Evolutionary conservation across 2,797 vertebrate genomes (phyloP), one percentile per base, ranked within the genome.

Genomic region (Falco peregrinus): DNA sequence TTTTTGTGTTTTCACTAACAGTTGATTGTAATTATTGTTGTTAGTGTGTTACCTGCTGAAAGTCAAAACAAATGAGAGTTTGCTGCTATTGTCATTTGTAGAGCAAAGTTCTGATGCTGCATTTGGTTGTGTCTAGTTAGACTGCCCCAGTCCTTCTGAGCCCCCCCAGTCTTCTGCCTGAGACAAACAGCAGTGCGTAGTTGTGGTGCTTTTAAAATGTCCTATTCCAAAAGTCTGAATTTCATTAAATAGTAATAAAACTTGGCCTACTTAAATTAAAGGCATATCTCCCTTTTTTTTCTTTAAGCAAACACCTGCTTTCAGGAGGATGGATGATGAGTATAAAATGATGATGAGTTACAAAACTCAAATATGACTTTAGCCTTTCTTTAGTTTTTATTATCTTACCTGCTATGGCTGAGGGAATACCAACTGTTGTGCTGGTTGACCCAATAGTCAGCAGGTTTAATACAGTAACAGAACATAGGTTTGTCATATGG

Each of bases 261-360:
- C 5, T 80, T 95, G 88, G 54, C 93, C 95, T 95, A 80, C 80
- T 95, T 95, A 91, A 85, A 84, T 97, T 92, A 90, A 92, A 94
- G 84, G 70, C 79, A 18, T 45, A 65, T 84, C 53, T 96, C 57
- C 56, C 93, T 37, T 93, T 21, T 21, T 81, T 89, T 71, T 70
- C 56, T 93, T 82, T 39, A 59, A 91, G 85, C 67, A 93, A 89
- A 31, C 33, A 57, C 90, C 76, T 82, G 67, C 76, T 87, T 84
- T 84, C 21, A n/a, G 48, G 57, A 71, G 53, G 25, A 48, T 67
- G 22, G 24, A 61, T 81, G 82, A 65, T 57, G 68, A 87, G 45
- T 59, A 24, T 29, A 21, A 54, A 71, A 13, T 48, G 47, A 35
- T 35, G 35, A 35, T 35, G 35, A 35, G 9, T 53, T 85, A 33